Evolutionary conservation across 2,113 vertebrate species (phyloP).

Genomic region (Myotis davidii): DNA sequence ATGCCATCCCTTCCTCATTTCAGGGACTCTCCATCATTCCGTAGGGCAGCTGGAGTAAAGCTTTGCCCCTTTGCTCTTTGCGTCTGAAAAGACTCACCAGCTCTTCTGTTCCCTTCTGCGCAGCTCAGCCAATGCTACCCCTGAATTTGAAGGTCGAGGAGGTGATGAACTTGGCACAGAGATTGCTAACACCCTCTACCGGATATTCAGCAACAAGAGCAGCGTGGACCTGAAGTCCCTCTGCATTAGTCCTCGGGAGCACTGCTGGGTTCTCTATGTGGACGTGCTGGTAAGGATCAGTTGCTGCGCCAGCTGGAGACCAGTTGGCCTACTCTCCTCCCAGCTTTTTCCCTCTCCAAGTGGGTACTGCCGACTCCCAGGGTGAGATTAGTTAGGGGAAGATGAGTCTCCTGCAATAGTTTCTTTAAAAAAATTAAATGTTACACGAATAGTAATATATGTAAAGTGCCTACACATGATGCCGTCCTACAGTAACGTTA

Average conservation of each 20-base stretch:
- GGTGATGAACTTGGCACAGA: constrained; percentile 96
- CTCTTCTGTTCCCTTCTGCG: constrained; percentile 48
- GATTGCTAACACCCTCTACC: constrained; percentile 93
- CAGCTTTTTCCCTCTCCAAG: neutral
- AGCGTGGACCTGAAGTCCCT: constrained; percentile 90
- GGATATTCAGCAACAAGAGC: constrained; percentile 92
- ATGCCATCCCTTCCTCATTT: neutral
- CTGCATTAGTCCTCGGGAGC: constrained; percentile 92
- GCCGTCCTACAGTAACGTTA: neutral
- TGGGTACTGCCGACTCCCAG: neutral
- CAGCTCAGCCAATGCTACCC: constrained; percentile 97
- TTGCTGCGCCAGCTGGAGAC: rapidly evolving
- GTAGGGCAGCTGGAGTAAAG: neutral
- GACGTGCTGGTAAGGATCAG: constrained; percentile 93
- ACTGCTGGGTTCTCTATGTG: constrained; percentile 98
- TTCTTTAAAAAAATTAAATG: neutral
- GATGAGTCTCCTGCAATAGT: neutral
- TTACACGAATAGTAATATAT: too few relatives aligned
- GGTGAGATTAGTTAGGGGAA: neutral
- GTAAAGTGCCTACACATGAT: neutral
- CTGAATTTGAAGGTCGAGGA: constrained; percentile 97
- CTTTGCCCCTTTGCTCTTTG: neutral
- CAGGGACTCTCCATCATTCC: neutral
- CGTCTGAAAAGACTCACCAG: neutral
- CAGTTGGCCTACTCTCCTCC: neutral